A percentile compares a stretch with the other conserved stretches of the same genome.
Evolutionary conservation across 2,113 vertebrate genomes (phyloP).

Genomic region (Reinhardtius hippoglossoides): DNA sequence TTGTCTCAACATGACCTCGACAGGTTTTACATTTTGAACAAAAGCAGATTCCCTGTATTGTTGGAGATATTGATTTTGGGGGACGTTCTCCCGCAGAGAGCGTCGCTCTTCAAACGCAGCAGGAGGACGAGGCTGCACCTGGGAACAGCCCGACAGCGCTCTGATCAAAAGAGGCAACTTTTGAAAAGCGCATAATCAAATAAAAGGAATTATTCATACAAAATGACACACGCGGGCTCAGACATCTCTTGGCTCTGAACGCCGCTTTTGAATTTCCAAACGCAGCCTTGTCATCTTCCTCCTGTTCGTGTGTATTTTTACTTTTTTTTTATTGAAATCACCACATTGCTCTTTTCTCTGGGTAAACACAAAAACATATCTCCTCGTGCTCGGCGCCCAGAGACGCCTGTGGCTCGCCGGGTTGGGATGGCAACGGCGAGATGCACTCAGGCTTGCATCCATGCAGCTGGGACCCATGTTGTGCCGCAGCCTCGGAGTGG

Average conservation of each 20-base stretch:
- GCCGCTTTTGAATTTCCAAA: slow-evolving; percentile 68
- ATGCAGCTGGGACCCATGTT: slow-evolving; percentile 65
- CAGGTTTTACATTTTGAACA: background rate
- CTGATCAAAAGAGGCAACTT: slow-evolving; percentile 72
- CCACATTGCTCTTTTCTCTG: slow-evolving; percentile 31
- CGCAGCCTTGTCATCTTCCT: slow-evolving; percentile 61
- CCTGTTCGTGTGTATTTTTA: background rate
- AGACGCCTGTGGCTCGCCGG: slow-evolving; percentile 54
- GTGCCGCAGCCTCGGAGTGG: slow-evolving; percentile 41
- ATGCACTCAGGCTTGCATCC: slow-evolving; percentile 67
- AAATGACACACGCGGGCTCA: slow-evolving; percentile 57
- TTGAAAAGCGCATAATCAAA: slow-evolving; percentile 74
- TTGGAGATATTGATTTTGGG: slow-evolving; percentile 2
- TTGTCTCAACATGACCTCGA: background rate
- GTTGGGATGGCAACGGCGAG: slow-evolving; percentile 64
- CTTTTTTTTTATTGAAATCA: slow-evolving; percentile 54
- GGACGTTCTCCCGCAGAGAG: slow-evolving; percentile 14
- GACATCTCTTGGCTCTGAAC: slow-evolving; percentile 44
- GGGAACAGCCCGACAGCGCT: slow-evolving; percentile 53
- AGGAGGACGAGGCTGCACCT: slow-evolving; percentile 55
- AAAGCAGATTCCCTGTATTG: background rate
- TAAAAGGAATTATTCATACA: slow-evolving; percentile 80
- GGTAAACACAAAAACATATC: slow-evolving; percentile 57
- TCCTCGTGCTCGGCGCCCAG: slow-evolving; percentile 40
- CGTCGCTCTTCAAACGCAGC: slow-evolving; percentile 55